Evolutionary conservation across 1,140 invertebrate species (phyloP).

Genomic region (Phthorimaea operculella): DNA sequence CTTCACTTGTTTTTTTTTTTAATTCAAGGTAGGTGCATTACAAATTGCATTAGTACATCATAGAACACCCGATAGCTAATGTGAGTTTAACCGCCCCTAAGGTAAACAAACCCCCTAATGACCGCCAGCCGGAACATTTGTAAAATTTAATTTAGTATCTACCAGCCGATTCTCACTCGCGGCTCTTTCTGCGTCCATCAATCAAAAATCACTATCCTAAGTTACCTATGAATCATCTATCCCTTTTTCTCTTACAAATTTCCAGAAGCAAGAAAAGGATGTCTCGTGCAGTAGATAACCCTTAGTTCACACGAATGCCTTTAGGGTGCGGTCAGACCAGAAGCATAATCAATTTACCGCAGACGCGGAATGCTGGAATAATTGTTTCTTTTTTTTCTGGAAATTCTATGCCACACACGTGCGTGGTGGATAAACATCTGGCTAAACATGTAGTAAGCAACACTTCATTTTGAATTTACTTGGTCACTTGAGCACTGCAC

Average conservation of each 20-base stretch:
- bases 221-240: slow-evolving; percentile 2
- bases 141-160: slow-evolving; percentile 33
- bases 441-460: too few relatives aligned
- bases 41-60: neutral
- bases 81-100: slow-evolving; percentile 9
- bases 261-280: slow-evolving; percentile 9
- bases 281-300: slow-evolving; percentile 10
- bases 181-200: slow-evolving; percentile 25
- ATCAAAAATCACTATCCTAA: slow-evolving; percentile 23
- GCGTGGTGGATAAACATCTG: too few relatives aligned
- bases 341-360: slow-evolving; percentile 23
- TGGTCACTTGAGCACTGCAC: too few relatives aligned
- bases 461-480: too few relatives aligned
- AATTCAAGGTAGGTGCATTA: too few relatives aligned
- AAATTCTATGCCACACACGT: neutral
- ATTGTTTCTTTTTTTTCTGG: slow-evolving; percentile 1
- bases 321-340: slow-evolving; percentile 12
- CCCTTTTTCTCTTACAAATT: neutral
- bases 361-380: neutral
- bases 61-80: neutral
- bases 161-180: slow-evolving; percentile 19
- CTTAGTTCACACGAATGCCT: slow-evolving; percentile 21
- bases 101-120: slow-evolving; percentile 34
- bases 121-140: slow-evolving; percentile 21
- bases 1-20: too few relatives aligned